Base-by-base conservation (phyloP, 1,140 invertebrate genomes). In the Fopius arisanus region DNA sequence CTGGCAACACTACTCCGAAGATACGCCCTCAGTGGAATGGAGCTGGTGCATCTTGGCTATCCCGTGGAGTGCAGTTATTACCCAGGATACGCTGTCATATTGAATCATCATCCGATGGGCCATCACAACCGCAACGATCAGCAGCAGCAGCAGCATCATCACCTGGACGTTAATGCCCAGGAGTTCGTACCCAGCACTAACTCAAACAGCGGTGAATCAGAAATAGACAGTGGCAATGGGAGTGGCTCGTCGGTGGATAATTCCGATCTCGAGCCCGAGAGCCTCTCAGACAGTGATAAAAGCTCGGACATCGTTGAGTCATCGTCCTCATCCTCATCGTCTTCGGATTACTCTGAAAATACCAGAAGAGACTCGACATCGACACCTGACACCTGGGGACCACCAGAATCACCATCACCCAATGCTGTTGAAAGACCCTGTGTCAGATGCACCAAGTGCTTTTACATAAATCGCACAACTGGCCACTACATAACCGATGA, bases 41-140 rank as follows among this genome's bases (percentile, higher is more conserved):
- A 94, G 67, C 86, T 96, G 70, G 86, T 90, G 14, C 87, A 91
- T 4, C 89, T 94, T 71, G 94, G 94, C 0, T 97, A 91, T 82
- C 96, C 95, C 0, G 81, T 94, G 0, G 90, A 92, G 37, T 90
- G 91, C 67, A 88, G 88, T 9, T 82, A 89, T 0, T 89, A 90
- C 37, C 89, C 91, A 1, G 90, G 90, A 1, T 87, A 87, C 75
- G 92, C 90, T 0, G 88, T 93, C 40, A 90, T 94, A 41, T 26
- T 82, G 1, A 81, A 78, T 51, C 67, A 73, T 6, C 71, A 75
- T 7, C 67, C 75, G 0, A 33, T 29, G 7, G 43, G 37, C 1
- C 65, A 70, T 2, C 62, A 41, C 41, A 43, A 16, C 41, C 3
- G 16, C 41, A 43, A 14, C 12, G 2, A 43, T 9, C 14, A 0